Percentiles rank a stretch among this genome's conserved stretches.
Evolutionary conservation across 2,113 vertebrate genomes (phyloP).

Genomic region (Cebus imitator): DNA sequence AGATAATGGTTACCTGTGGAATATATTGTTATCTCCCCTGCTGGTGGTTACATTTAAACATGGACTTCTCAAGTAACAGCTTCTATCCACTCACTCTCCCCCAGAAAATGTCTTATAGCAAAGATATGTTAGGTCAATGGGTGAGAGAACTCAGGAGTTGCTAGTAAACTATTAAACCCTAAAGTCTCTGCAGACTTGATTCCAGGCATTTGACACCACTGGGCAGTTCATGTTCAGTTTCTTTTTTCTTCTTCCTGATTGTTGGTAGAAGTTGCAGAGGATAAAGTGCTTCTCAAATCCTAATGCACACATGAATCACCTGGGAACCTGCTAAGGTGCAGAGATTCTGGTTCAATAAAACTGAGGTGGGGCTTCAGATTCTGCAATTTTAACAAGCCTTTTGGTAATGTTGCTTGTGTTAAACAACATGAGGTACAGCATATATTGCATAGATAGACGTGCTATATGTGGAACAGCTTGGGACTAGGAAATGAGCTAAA

Average conservation of each 20-base stretch:
- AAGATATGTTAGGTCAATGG: not conserved
- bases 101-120: not conserved
- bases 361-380: not conserved
- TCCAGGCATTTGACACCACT: too few species aligned
- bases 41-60: not conserved
- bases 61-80: not conserved
- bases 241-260: not conserved
- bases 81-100: rapidly evolving
- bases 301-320: not conserved
- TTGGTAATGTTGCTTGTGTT: rapidly evolving
- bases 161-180: not conserved
- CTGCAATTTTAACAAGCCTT: not conserved
- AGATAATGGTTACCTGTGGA: not conserved
- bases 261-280: not conserved
- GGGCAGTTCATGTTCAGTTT: not conserved
- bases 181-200: not conserved
- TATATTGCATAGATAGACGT: too few species aligned
- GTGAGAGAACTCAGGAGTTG: not conserved
- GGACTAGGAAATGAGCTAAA: not conserved
- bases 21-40: not conserved
- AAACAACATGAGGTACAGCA: too few species aligned
- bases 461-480: not conserved
- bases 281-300: not conserved
- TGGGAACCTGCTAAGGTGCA: not conserved
- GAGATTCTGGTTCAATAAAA: not conserved